Evolutionary conservation across 2,113 vertebrate genomes (phyloP).

Genomic region (Circaetus gallicus): DNA sequence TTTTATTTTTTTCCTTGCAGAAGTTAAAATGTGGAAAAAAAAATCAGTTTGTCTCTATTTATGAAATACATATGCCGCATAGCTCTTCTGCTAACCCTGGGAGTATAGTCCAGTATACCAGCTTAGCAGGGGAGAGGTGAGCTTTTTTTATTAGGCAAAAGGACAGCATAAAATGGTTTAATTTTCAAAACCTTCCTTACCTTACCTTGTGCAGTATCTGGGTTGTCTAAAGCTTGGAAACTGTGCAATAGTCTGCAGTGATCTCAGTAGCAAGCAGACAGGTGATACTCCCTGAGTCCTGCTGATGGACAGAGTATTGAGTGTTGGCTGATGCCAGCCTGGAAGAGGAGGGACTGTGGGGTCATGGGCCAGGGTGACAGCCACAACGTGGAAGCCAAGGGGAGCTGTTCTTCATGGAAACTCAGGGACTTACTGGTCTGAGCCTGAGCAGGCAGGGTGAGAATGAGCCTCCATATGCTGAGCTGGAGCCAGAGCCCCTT

Average conservation of each 20-base stretch:
- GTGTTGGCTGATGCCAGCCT: not conserved
- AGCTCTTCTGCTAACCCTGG: not conserved
- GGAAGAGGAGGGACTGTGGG: not conserved
- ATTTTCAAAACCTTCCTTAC: not conserved
- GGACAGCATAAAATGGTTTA: not conserved
- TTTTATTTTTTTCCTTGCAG: not conserved
- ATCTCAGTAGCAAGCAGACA: not conserved
- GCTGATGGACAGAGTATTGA: not conserved
- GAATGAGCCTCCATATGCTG: not conserved
- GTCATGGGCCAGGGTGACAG: not conserved
- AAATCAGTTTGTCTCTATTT: not conserved
- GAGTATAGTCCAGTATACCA: not conserved
- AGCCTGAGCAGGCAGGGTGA: not conserved
- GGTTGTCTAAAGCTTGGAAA: not conserved
- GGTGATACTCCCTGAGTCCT: not conserved
- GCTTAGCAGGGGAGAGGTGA: not conserved
- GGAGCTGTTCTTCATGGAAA: not conserved
- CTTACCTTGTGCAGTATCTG: not conserved
- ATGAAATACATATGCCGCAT: not conserved
- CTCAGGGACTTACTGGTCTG: not conserved
- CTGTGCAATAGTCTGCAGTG: no score
- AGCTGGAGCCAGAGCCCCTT: not conserved
- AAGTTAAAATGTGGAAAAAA: not conserved
- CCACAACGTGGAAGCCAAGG: not conserved
- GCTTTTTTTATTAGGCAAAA: not conserved